A percentile compares a stretch with the other conserved stretches of the same genome.
These are phyloP conservation scores for Drosophila limbata DNA, from an alignment of 2,888 invertebrate genomes.

Conservation along the genomic window DNA sequence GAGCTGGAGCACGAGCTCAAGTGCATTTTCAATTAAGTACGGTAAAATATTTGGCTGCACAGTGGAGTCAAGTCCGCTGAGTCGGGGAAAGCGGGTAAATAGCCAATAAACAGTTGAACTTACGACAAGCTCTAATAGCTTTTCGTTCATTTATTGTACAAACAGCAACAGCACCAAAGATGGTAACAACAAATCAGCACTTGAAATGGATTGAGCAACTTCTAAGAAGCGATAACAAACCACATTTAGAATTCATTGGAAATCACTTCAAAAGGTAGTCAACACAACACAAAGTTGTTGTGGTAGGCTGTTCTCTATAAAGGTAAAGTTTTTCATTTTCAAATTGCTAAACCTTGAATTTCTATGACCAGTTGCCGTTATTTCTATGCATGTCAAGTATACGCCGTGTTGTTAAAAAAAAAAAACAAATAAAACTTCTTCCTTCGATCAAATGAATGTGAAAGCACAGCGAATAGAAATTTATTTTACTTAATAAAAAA, in stretches of 20 bases:
- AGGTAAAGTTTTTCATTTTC: constrained; percentile 22
- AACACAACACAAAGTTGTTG: constrained; percentile 12
- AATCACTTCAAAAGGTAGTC: constrained; percentile 45
- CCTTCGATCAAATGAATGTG: background rate
- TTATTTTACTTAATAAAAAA: too few species aligned
- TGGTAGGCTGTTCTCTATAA: background rate
- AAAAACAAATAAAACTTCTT: background rate
- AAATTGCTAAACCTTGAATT: constrained; percentile 40
- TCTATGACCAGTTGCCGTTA: background rate
- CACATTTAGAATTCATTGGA: constrained; percentile 57
- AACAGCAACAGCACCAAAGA: constrained; percentile 10
- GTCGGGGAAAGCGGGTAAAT: constrained; percentile 30
- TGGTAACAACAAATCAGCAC: constrained; percentile 37
- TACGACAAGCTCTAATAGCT: constrained; percentile 71
- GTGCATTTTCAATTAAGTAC: constrained; percentile 76
- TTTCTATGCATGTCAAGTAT: constrained; percentile 41
- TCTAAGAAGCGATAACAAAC: constrained; percentile 29
- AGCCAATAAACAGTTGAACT: constrained; percentile 76
- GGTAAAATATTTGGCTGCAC: constrained; percentile 75
- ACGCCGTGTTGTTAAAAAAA: constrained; percentile 8
- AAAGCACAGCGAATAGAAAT: background rate
- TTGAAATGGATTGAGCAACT: constrained; percentile 39
- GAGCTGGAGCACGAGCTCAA: constrained; percentile 40
- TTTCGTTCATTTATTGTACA: constrained; percentile 53
- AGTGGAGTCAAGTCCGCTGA: background rate